Conservation (phyloP, 2,888 invertebrate genomes). For the Galerucella calmariensis region DNA sequence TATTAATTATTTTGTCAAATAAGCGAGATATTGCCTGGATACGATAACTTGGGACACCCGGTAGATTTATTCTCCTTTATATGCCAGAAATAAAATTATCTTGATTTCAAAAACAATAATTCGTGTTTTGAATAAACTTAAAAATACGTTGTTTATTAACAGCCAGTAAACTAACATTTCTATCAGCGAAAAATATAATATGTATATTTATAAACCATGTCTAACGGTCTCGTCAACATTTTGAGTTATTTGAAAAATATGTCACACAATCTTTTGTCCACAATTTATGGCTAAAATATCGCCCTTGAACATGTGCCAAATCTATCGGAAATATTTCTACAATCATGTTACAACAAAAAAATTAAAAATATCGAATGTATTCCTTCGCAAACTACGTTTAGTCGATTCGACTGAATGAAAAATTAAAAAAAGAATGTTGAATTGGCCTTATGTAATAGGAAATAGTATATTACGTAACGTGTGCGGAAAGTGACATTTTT, state of each 20-base stretch:
- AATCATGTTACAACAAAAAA: background rate
- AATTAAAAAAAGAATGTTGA: background rate
- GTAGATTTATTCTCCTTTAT: too few species aligned
- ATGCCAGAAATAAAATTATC: too few species aligned
- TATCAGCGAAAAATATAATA: background rate
- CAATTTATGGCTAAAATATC: background rate
- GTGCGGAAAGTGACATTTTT: too few species aligned
- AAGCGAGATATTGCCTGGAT: too few species aligned
- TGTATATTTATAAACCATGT: conserved; percentile 1
- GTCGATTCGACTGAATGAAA: background rate
- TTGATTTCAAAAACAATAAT: too few species aligned
- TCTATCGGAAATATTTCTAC: background rate
- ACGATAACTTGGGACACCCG: too few species aligned
- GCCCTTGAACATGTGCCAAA: conserved; percentile 14
- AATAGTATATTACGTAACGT: too few species aligned
- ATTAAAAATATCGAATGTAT: background rate
- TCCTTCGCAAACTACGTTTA: background rate
- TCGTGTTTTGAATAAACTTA: too few species aligned
- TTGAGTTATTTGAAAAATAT: conserved; percentile 2
- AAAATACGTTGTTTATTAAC: background rate
- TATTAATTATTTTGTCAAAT: too few species aligned
- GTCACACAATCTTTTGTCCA: background rate
- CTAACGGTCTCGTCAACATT: background rate
- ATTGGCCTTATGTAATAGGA: background rate
- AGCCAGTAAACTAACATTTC: background rate